These are phyloP conservation scores for Neelides folsomi DNA, from an alignment of 2,888 invertebrate species.

Conservation along the genomic window DNA sequence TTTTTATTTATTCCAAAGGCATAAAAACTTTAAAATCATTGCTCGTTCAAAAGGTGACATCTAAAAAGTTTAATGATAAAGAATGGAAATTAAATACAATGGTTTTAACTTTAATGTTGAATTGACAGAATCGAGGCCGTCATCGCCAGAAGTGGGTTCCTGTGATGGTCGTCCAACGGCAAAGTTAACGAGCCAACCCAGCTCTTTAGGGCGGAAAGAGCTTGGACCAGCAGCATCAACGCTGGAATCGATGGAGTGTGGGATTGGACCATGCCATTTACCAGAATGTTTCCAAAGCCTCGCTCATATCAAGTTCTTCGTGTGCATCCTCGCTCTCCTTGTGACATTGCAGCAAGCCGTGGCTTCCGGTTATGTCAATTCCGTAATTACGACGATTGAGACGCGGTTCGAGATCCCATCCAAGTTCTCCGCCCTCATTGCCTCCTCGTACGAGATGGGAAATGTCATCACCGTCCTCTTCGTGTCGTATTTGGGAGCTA, in stretches of 20 bases:
- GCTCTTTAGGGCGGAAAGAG: constrained; percentile 3
- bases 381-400: constrained; percentile 93
- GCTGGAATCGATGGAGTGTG: constrained; percentile 64
- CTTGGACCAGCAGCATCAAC: neutral
- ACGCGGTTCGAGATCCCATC: constrained; percentile 84
- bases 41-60: too few relatives aligned
- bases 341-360: constrained; percentile 81
- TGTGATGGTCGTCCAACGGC: constrained; percentile 11
- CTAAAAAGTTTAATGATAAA: too few relatives aligned
- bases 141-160: constrained; percentile 22
- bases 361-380: constrained; percentile 83
- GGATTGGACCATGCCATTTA: constrained; percentile 73
- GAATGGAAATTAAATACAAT: too few relatives aligned
- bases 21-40: too few relatives aligned
- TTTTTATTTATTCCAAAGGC: too few relatives aligned
- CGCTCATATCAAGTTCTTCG: constrained; percentile 77
- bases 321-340: constrained; percentile 72
- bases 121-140: constrained; percentile 15
- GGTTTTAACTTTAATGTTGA: too few relatives aligned
- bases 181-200: constrained; percentile 6
- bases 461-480: constrained; percentile 91
- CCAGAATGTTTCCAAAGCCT: constrained; percentile 63
- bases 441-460: constrained; percentile 88
- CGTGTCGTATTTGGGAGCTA: constrained; percentile 84
- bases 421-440: constrained; percentile 79